Conservation (phyloP, 2,888 invertebrate genomes). For the Drosophila mulleri region DNA sequence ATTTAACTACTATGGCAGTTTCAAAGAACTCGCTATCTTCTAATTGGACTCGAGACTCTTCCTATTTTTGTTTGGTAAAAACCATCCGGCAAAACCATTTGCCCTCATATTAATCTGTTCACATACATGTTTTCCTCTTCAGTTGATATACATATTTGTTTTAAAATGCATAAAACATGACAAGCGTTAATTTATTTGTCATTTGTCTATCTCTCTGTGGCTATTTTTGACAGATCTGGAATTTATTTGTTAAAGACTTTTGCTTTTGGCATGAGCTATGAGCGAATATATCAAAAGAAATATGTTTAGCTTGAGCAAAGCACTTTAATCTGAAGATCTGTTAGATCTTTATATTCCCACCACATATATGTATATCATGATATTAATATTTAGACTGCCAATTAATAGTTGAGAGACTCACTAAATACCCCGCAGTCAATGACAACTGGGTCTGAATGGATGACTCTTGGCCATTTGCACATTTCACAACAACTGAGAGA, state of each 20-base stretch:
- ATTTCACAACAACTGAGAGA: conserved; percentile 16
- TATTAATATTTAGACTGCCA: no score
- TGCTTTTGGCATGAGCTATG: neutral
- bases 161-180: neutral
- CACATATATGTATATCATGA: neutral
- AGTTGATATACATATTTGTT: no score
- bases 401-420: neutral
- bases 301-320: neutral
- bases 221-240: no score
- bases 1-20: neutral
- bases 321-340: neutral
- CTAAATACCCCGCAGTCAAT: conserved; percentile 1
- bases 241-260: neutral
- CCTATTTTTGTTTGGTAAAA: no score
- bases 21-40: neutral
- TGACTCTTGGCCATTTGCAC: conserved; percentile 35
- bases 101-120: neutral
- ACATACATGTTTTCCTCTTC: neutral
- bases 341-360: neutral
- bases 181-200: neutral
- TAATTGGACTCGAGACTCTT: no score
- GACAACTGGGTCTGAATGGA: conserved; percentile 9
- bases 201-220: no score
- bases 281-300: neutral
- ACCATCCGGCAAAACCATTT: no score